Percentiles rank a stretch among this genome's conserved stretches.
phyloP scores from a whole-genome alignment of 2,113 vertebrate species.

The Prolemur simus region DNA sequence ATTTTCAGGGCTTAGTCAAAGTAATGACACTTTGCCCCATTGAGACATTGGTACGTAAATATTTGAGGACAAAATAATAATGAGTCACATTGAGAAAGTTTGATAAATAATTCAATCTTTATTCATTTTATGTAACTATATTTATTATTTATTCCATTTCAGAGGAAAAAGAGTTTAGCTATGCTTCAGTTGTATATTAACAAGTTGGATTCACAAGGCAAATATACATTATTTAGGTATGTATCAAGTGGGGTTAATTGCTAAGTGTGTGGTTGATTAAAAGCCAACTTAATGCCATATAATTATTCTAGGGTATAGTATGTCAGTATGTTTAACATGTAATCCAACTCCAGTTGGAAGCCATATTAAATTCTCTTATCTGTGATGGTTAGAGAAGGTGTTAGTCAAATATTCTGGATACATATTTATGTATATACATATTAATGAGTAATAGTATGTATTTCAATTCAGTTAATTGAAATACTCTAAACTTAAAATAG shows the following conservation, averaged over 20 bases:
- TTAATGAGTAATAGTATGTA: neutral
- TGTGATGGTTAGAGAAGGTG: neutral
- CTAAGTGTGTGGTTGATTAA: neutral
- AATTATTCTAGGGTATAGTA: neutral
- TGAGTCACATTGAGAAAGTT: conserved; percentile 25
- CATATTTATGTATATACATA: neutral
- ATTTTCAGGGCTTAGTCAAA: conserved; percentile 89
- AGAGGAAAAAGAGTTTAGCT: conserved; percentile 91
- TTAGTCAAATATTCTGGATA: conserved; percentile 22
- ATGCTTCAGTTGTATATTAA: conserved; percentile 93
- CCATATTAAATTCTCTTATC: neutral
- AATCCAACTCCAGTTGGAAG: conserved; percentile 2
- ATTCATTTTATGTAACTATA: conserved; percentile 36
- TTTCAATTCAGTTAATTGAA: conserved; percentile 10
- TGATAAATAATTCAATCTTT: conserved; percentile 55
- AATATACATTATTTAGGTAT: conserved; percentile 95
- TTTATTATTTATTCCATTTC: conserved; percentile 69
- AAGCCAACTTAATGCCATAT: neutral
- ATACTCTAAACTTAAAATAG: conserved; percentile 8
- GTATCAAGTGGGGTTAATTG: conserved; percentile 51
- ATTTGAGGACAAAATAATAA: conserved; percentile 29
- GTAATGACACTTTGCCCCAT: conserved; percentile 93
- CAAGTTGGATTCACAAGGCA: conserved; percentile 92
- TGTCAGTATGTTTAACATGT: conserved; percentile 20
- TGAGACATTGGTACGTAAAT: conserved; percentile 90